Evolutionary conservation across 1,140 invertebrate genomes (phyloP).

Genomic region (Heliothis subflexa): DNA sequence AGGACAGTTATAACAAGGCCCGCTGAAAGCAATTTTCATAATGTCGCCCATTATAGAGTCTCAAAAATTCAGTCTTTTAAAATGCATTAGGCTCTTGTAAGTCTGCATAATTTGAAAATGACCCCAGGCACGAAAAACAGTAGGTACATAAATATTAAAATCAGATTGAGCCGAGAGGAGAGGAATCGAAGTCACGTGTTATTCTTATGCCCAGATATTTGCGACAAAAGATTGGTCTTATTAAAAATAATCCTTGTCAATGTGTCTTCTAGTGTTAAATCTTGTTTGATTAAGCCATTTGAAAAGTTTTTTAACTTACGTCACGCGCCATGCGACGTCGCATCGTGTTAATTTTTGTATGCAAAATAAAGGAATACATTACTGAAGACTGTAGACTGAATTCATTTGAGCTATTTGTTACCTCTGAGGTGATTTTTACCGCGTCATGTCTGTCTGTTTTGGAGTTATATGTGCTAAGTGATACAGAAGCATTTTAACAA

Average conservation of each 20-base stretch:
- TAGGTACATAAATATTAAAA: no score
- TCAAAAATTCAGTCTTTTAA: no score
- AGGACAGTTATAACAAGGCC: no score
- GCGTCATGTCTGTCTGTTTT: constrained; percentile 15
- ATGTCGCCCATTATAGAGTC: no score
- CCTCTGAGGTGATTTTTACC: constrained; percentile 19
- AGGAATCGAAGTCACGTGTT: no score
- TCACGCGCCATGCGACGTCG: background rate
- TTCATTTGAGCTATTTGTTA: constrained; percentile 22
- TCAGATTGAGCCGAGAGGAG: no score
- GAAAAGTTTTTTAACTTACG: background rate
- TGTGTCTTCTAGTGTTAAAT: background rate
- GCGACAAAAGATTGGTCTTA: no score
- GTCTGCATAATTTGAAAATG: no score
- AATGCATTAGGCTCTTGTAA: no score
- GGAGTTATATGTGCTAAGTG: background rate
- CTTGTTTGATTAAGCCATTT: background rate
- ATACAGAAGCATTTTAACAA: background rate
- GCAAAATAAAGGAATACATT: constrained; percentile 29
- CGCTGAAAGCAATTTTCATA: no score
- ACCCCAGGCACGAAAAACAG: no score
- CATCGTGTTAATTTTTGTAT: constrained; percentile 26
- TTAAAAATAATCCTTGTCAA: background rate
- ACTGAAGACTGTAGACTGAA: constrained; percentile 28
- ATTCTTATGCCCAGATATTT: no score